Conservation (phyloP, 2,888 invertebrate genomes). For the Stenotaenia linearis region DNA sequence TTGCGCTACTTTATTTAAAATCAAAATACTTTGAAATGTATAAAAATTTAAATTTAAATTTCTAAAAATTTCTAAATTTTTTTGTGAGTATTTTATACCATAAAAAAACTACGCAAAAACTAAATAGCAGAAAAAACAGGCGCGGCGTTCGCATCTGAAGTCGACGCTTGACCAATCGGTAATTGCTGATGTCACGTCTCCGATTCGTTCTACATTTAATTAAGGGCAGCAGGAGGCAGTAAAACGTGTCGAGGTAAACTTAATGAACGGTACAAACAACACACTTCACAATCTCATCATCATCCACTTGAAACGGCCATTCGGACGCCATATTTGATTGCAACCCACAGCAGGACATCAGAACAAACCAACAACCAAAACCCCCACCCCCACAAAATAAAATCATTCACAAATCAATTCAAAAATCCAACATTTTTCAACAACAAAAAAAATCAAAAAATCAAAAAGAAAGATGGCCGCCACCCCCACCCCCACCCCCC, state of each 20-base stretch:
- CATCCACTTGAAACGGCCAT: neutral
- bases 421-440: too few relatives aligned
- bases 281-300: neutral
- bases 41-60: too few relatives aligned
- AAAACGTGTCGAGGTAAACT: neutral
- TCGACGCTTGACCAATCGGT: neutral
- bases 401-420: neutral
- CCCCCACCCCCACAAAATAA: neutral
- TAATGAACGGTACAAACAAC: neutral
- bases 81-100: too few relatives aligned
- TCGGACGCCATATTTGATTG: neutral
- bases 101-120: neutral
- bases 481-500: neutral
- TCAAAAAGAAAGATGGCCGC: neutral
- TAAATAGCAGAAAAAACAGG: neutral
- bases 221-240: neutral
- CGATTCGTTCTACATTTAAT: neutral
- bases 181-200: neutral
- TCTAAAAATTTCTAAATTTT: too few relatives aligned
- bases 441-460: neutral
- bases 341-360: neutral
- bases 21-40: too few relatives aligned
- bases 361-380: neutral
- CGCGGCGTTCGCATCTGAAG: neutral
- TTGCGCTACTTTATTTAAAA: too few relatives aligned